Evolutionary conservation across 1,140 invertebrate species (phyloP), one percentile per base, ranked within the genome.

Genomic region (Cyphomyrmex costatus): DNA sequence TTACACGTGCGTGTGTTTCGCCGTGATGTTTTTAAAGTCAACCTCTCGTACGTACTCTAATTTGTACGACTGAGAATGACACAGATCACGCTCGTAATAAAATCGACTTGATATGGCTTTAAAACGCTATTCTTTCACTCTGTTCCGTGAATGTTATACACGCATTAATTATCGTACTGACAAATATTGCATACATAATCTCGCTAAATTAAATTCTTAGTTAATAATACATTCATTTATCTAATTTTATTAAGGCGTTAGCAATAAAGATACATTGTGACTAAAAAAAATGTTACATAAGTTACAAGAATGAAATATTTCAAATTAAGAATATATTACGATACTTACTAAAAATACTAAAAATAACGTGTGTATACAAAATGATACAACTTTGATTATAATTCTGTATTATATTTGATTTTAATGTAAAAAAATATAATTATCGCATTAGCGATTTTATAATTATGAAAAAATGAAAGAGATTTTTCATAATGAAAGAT

Each of bases 1-100:
- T 46, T 60, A 68, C n/a, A n/a, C 14, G 19, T n/a, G 21, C 16
- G 6, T 58, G 24, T 19, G 46, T 49, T 73, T 60, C 24, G 19
- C 27, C 4, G 19, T 83, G 24, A 83, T 83, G 58, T 83, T 83
- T 73, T 60, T 73, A 73, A 83, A 73, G 68, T 83, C 68, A 82
- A 83, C 36, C n/a, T 58, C n/a, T 58, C n/a, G 24, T 70, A 68
- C 30, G 27, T 68, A 33, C 42, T 79, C n/a, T 79, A 36, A 68
- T 79, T 56, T 36, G 46, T 21, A 80, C 63, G 14, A 16, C 21
- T 49, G 46, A 68, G 77, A 56, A 53, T 80, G 10, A 27, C n/a
- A 30, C n/a, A 24, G n/a, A 53, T 68, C 46, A 36, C 42, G 42
- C 58, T 53, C 30, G 27, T 53, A 68, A 53, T 21, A 79, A 53